phyloP scores from a whole-genome alignment of 2,888 invertebrate genomes.

The Omphaloscelis lunosa region DNA sequence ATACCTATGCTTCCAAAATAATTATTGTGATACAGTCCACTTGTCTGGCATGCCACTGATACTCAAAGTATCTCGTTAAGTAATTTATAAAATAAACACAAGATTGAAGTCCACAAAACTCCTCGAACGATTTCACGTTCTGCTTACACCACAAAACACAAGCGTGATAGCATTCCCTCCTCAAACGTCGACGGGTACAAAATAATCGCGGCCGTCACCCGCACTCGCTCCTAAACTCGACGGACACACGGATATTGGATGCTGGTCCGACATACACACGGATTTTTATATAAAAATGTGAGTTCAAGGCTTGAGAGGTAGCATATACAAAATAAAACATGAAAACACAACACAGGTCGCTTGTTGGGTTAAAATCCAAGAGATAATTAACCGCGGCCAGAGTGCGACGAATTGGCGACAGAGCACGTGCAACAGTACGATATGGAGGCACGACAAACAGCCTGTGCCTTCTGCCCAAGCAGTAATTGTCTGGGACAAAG shows the following conservation, averaged over 20 bases:
- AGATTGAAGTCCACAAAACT: neutral
- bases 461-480: too few species aligned
- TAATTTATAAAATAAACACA: neutral
- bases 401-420: too few species aligned
- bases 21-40: neutral
- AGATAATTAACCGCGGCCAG: too few species aligned
- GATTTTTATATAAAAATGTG: conserved; percentile 72
- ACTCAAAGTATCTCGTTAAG: neutral
- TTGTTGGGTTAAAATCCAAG: too few species aligned
- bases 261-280: conserved; percentile 70
- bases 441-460: too few species aligned
- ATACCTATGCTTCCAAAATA: neutral
- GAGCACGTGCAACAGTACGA: too few species aligned
- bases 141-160: conserved; percentile 40
- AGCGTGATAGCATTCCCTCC: conserved; percentile 26
- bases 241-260: conserved; percentile 78
- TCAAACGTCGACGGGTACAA: conserved; percentile 62
- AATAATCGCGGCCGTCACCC: conserved; percentile 71
- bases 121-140: neutral
- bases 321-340: too few species aligned
- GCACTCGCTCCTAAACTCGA: conserved; percentile 70
- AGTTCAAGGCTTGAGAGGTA: conserved; percentile 25
- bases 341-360: too few species aligned
- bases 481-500: too few species aligned
- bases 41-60: neutral